phyloP scores from a whole-genome alignment of 2,888 invertebrate genomes.

The Mycogona germanica region DNA sequence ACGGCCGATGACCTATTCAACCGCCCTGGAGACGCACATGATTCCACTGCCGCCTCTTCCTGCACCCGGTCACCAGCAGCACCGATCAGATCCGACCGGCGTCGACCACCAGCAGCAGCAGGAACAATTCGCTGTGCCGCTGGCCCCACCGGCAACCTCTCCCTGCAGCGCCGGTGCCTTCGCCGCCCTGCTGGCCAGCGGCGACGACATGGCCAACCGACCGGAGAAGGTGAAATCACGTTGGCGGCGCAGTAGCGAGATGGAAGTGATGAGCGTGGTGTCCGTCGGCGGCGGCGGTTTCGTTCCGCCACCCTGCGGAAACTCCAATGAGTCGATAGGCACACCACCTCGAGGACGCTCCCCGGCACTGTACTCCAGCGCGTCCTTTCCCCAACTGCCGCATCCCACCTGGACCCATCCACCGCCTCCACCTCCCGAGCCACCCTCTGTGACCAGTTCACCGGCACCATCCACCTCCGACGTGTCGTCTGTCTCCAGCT shows the following conservation, averaged over 20 bases:
- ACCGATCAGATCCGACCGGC: neutral
- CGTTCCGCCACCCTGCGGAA: neutral
- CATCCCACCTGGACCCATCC: neutral
- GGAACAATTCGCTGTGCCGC: slow-evolving; percentile 1
- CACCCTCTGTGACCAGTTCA: neutral
- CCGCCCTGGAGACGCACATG: too few species aligned
- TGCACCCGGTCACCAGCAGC: too few species aligned
- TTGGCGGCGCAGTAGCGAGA: slow-evolving; percentile 61
- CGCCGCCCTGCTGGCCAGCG: neutral
- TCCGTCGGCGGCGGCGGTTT: neutral
- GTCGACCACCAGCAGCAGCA: neutral
- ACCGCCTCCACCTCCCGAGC: neutral
- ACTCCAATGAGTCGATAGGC: neutral
- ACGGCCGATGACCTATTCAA: too few species aligned
- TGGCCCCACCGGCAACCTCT: neutral
- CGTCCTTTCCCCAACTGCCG: neutral
- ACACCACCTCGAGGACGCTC: too few species aligned
- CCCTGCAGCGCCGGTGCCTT: neutral
- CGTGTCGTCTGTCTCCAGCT: neutral
- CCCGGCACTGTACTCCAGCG: too few species aligned
- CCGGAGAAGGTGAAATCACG: slow-evolving; percentile 68
- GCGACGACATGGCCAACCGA: slow-evolving; percentile 18
- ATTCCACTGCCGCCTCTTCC: neutral
- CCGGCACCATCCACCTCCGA: neutral
- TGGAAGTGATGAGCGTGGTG: slow-evolving; percentile 38